phyloP scores from a whole-genome alignment of 1,140 invertebrate species.

The Drosophila nebulosa region DNA sequence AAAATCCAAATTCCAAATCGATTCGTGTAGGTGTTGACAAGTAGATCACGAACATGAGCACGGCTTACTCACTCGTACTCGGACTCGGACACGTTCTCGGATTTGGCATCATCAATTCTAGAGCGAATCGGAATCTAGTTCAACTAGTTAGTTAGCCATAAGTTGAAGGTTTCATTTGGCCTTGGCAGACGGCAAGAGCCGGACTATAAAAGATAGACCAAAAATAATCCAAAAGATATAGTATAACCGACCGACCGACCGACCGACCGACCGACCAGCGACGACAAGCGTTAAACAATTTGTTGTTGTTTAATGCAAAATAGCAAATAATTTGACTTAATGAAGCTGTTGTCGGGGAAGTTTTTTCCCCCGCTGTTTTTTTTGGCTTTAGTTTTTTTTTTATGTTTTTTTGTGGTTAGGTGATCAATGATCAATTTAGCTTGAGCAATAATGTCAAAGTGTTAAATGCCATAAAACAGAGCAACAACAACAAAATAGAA shows the following conservation, averaged over 20 bases:
- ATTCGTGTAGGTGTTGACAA: slow-evolving; percentile 69
- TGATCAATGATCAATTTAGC: slow-evolving; percentile 38
- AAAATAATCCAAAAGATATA: background rate
- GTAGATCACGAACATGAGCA: slow-evolving; percentile 66
- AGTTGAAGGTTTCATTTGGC: slow-evolving; percentile 40
- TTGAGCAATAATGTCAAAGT: slow-evolving; percentile 70
- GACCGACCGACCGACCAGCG: background rate
- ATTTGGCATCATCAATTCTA: slow-evolving; percentile 24
- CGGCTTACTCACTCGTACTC: slow-evolving; percentile 16
- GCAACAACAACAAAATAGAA: slow-evolving; percentile 30
- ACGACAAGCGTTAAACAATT: background rate
- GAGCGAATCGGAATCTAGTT: slow-evolving; percentile 48
- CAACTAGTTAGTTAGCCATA: slow-evolving; percentile 74
- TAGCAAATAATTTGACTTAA: slow-evolving; percentile 41
- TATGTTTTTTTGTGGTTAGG: background rate
- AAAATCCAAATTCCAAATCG: slow-evolving; percentile 18
- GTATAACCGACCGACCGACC: background rate
- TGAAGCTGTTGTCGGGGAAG: slow-evolving; percentile 43
- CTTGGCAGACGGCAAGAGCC: background rate
- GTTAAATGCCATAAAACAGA: slow-evolving; percentile 53
- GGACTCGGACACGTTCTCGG: too few species aligned
- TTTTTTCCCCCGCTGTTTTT: background rate
- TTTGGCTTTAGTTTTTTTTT: background rate
- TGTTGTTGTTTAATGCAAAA: slow-evolving; percentile 45
- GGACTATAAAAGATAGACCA: slow-evolving; percentile 65